These are phyloP conservation scores for Steinernema khuongi DNA, from an alignment of 1,140 invertebrate genomes.

Conservation along the genomic window DNA sequence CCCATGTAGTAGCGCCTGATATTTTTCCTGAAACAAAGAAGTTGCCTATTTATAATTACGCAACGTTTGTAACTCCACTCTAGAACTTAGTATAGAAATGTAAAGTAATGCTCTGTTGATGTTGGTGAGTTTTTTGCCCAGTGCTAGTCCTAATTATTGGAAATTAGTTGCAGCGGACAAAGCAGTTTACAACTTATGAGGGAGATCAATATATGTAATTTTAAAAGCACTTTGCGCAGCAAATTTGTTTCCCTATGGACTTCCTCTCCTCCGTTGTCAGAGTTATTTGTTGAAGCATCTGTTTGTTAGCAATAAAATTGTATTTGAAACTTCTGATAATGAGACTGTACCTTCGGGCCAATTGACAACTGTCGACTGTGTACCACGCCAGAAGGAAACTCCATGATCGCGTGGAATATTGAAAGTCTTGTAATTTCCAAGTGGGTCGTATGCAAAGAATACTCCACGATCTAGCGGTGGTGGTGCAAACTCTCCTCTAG, in stretches of 20 bases:
- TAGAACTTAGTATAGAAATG: too few species aligned
- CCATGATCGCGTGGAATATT: constrained; percentile 42
- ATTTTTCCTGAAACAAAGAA: constrained; percentile 34
- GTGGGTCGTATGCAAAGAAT: constrained; percentile 44
- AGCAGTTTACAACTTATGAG: too few species aligned
- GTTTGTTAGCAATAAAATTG: not conserved
- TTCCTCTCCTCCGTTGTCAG: too few species aligned
- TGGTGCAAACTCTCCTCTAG: constrained; percentile 32
- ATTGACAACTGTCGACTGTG: constrained; percentile 36
- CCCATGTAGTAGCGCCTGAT: constrained; percentile 31
- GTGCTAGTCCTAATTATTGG: too few species aligned
- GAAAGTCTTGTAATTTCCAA: constrained; percentile 33
- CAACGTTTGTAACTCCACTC: too few species aligned
- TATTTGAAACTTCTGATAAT: not conserved
- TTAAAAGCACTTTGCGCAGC: too few species aligned
- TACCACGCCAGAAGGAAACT: constrained; percentile 42
- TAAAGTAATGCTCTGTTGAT: not conserved
- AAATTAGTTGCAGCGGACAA: too few species aligned
- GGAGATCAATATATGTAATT: too few species aligned
- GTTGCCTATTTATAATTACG: not conserved
- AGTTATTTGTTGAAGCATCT: too few species aligned
- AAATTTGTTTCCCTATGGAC: too few species aligned
- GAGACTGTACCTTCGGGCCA: constrained; percentile 38
- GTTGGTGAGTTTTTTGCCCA: not conserved
- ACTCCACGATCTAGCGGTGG: constrained; percentile 40